Evolutionary conservation across 2,113 vertebrate genomes (phyloP).

Genomic region (Anoplopoma fimbria): DNA sequence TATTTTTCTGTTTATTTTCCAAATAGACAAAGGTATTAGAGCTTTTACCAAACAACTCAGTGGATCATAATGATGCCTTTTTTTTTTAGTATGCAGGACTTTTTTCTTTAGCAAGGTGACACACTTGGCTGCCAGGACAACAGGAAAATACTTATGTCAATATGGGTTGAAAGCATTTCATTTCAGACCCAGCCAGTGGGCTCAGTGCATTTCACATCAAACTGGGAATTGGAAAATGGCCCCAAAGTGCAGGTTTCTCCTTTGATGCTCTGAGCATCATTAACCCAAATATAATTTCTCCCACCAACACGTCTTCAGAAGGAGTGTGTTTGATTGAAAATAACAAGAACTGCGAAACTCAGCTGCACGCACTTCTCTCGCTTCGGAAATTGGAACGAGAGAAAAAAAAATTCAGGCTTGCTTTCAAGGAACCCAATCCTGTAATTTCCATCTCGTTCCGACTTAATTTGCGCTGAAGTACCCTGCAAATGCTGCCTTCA

Average conservation of each 20-base stretch:
- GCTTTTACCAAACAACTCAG: constrained; percentile 9
- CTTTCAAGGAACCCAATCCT: constrained; percentile 74
- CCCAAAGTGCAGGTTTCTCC: constrained; percentile 57
- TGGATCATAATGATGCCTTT: constrained; percentile 12
- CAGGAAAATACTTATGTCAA: neutral
- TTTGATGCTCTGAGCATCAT: constrained; percentile 72
- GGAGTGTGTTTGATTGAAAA: constrained; percentile 76
- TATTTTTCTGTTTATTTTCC: constrained; percentile 12
- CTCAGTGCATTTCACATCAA: constrained; percentile 45
- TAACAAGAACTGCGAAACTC: constrained; percentile 63
- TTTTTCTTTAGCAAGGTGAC: no score
- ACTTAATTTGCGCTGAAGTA: constrained; percentile 77
- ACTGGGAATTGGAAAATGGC: constrained; percentile 59
- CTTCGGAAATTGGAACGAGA: constrained; percentile 62
- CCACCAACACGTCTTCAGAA: constrained; percentile 59
- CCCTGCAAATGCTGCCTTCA: constrained; percentile 72
- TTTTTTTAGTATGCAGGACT: neutral
- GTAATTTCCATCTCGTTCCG: constrained; percentile 81
- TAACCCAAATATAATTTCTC: constrained; percentile 79
- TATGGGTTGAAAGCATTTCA: constrained; percentile 35
- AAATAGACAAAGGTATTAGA: neutral
- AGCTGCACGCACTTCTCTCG: constrained; percentile 42
- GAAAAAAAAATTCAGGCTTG: constrained; percentile 56
- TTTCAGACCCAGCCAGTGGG: constrained; percentile 41
- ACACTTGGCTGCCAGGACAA: constrained; percentile 12